These are phyloP conservation scores for Apoderus coryli DNA, from an alignment of 2,888 invertebrate species.

Conservation along the genomic window DNA sequence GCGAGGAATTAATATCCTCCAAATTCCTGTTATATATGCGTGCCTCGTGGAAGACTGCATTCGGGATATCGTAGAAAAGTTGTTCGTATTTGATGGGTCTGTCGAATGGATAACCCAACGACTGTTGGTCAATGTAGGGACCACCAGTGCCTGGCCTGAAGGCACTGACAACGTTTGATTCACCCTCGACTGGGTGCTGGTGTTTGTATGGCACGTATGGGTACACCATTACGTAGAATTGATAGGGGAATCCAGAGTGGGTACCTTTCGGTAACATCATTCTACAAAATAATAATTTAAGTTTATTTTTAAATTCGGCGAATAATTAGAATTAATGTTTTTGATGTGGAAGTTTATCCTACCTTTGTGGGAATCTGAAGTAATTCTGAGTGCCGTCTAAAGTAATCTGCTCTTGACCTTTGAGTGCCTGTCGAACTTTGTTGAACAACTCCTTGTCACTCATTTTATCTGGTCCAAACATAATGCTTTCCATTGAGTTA, in stretches of 20 bases:
- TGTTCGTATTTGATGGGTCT: slow-evolving; percentile 40
- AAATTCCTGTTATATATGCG: slow-evolving; percentile 42
- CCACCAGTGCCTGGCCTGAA: slow-evolving; percentile 19
- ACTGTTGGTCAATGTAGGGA: slow-evolving; percentile 40
- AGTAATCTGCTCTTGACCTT: slow-evolving; percentile 37
- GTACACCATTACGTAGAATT: slow-evolving; percentile 36
- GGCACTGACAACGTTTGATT: slow-evolving; percentile 12
- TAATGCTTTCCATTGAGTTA: slow-evolving; percentile 49
- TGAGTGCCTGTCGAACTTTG: slow-evolving; percentile 38
- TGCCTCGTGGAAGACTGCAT: slow-evolving; percentile 51
- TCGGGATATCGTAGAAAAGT: slow-evolving; percentile 47
- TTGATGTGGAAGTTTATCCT: slow-evolving; percentile 6
- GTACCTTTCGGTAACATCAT: slow-evolving; percentile 57
- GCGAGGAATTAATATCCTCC: slow-evolving; percentile 19
- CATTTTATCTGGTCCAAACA: slow-evolving; percentile 46
- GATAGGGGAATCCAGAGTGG: slow-evolving; percentile 43
- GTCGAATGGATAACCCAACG: slow-evolving; percentile 63
- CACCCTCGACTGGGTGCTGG: too few species aligned
- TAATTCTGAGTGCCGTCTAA: slow-evolving; percentile 40
- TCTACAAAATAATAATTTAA: slow-evolving; percentile 17
- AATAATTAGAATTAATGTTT: slow-evolving; percentile 2
- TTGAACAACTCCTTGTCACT: slow-evolving; percentile 49
- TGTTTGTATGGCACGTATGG: slow-evolving; percentile 32
- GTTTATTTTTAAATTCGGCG: background rate
- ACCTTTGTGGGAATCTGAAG: slow-evolving; percentile 54